These are phyloP conservation scores for Cheilosia urbana DNA, from an alignment of 2,888 invertebrate species.

Conservation along the genomic window DNA sequence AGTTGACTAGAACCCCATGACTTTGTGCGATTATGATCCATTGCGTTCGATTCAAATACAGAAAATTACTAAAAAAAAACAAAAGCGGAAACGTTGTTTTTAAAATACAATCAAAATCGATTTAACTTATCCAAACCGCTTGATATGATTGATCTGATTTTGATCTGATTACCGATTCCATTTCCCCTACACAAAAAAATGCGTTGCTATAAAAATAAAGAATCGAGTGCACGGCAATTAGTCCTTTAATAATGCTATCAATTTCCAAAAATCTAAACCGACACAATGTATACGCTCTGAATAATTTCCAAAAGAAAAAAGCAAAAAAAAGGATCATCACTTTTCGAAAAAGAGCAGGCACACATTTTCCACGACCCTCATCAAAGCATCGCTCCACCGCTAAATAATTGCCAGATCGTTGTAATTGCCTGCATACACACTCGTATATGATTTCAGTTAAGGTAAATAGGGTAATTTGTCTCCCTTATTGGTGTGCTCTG, in stretches of 20 bases:
- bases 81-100: not conserved
- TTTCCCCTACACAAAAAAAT: not conserved
- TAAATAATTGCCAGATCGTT: conserved; percentile 75
- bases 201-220: not conserved
- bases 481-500: conserved; percentile 61
- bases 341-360: conserved; percentile 53
- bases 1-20: no score
- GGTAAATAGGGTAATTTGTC: conserved; percentile 76
- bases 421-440: conserved; percentile 73
- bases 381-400: conserved; percentile 45
- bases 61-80: not conserved
- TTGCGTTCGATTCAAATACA: no score
- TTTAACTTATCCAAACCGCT: no score
- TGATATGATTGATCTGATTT: conserved; percentile 3
- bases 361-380: conserved; percentile 57
- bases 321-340: conserved; percentile 25
- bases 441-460: conserved; percentile 74
- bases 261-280: conserved; percentile 71
- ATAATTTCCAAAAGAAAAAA: conserved; percentile 46
- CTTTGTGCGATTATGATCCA: no score
- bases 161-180: not conserved
- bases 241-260: conserved; percentile 66
- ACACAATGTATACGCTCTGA: conserved; percentile 49
- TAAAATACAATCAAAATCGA: not conserved
- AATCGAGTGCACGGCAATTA: conserved; percentile 52